Evolutionary conservation across 1,140 invertebrate genomes (phyloP).

Genomic region (Araneus ventricosus): DNA sequence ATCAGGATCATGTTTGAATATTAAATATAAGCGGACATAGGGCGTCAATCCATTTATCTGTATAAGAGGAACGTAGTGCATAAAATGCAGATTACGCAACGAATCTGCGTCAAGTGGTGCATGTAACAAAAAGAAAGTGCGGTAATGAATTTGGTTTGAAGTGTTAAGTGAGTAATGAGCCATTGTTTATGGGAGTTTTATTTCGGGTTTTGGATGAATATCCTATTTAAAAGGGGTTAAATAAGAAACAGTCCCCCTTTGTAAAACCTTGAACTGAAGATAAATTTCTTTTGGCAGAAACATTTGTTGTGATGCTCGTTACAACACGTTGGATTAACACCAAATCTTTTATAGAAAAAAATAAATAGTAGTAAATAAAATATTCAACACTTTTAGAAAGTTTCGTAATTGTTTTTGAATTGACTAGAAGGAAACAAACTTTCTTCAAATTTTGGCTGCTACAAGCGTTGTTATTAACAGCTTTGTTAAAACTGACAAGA

Average conservation of each 20-base stretch:
- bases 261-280: background rate
- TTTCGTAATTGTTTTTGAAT: background rate
- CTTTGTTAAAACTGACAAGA: too few species aligned
- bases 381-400: background rate
- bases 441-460: background rate
- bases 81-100: too few species aligned
- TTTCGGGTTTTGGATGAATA: background rate
- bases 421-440: background rate
- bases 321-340: background rate
- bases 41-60: too few species aligned
- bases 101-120: too few species aligned
- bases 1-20: too few species aligned
- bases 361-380: background rate
- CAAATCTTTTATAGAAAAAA: background rate
- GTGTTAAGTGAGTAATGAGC: too few species aligned
- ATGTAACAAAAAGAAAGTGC: too few species aligned
- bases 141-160: too few species aligned
- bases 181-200: background rate
- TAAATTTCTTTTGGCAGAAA: slow-evolving; percentile 15
- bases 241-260: background rate
- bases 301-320: background rate
- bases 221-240: background rate
- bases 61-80: too few species aligned
- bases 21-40: too few species aligned
- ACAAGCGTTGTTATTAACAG: background rate